These are phyloP conservation scores for Turnix velox DNA, from an alignment of 2,113 vertebrate genomes.

Conservation along the genomic window DNA sequence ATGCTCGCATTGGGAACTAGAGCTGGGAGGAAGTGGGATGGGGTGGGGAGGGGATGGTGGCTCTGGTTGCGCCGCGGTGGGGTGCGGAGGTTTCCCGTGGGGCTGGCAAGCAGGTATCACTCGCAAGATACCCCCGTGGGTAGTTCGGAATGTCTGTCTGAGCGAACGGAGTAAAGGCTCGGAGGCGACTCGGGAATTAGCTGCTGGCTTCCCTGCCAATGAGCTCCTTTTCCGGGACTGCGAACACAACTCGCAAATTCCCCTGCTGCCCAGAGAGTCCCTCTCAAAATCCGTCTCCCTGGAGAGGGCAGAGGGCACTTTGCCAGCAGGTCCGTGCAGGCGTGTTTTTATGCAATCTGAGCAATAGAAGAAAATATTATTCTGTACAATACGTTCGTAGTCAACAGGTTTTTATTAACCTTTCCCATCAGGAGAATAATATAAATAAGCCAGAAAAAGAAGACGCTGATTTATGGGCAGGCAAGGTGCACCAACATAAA, in stretches of 20 bases:
- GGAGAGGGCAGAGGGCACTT: not conserved
- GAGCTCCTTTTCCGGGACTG: not conserved
- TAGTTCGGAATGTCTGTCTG: not conserved
- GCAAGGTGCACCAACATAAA: not conserved
- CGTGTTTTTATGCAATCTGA: not conserved
- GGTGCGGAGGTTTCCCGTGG: not conserved
- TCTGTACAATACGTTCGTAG: not conserved
- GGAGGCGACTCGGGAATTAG: not conserved
- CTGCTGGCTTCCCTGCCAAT: not conserved
- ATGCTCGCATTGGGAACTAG: not conserved
- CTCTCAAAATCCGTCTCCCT: not conserved
- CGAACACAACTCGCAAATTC: not conserved
- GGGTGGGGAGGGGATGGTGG: too few species aligned
- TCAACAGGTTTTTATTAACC: not conserved
- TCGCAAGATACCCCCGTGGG: rapidly evolving
- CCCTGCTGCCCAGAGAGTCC: not conserved
- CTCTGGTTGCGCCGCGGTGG: not conserved
- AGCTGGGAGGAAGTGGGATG: too few species aligned
- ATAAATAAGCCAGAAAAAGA: not conserved
- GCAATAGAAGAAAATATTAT: not conserved
- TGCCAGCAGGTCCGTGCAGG: not conserved
- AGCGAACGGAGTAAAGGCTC: not conserved
- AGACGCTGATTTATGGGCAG: not conserved
- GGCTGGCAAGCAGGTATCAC: not conserved
- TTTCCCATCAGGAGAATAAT: not conserved